Base-by-base conservation (phyloP, 2,113 vertebrate genomes). In the Parotia lawesii region DNA sequence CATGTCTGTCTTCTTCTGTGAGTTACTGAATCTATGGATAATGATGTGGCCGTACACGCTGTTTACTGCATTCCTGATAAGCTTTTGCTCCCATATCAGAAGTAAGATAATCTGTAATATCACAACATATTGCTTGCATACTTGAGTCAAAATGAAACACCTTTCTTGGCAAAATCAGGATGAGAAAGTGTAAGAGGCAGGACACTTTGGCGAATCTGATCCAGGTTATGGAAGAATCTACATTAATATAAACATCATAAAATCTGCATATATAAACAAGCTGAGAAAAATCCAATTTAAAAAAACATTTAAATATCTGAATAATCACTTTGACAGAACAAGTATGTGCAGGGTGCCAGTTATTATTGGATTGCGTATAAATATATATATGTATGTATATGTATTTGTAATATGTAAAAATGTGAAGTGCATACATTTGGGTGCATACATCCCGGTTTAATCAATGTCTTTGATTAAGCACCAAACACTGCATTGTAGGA, bases 21-120 rank as follows among this genome's bases (percentile, higher is more conserved):
- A 62, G 11, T 80, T 84, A 31, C 47, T 67, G 60, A 67, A 84
- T 81, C 60, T 48, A 33, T 21, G 84, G 88, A 71, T 40, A 77
- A 74, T 80, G 42, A 69, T 62, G 75, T 60, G 56, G 15, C 29
- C 51, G 44, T 67, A 64, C 7, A 4, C 37, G 25, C 16, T 66
- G 24, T 65, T 91, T 58, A 44, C 11, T 56, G 22, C 19, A 27
- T 84, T 88, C 72, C 45, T 84, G 80, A 67, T 75, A 87, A 87
- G 40, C 11, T 31, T 47, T 54, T 37, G 38, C 15, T 47, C 4
- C 1, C 0, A 0, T 53, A 79, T 42, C 25, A 73, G 29, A 83
- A 87, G 23, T 27, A 75, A 65, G 4, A 24, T 66, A 33, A 73
- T 66, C 60, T 77, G 31, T 44, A 85, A 35, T 62, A 47, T 27